These are phyloP conservation scores for Carassius auratus DNA, from an alignment of 2,113 vertebrate species.

Conservation along the genomic window DNA sequence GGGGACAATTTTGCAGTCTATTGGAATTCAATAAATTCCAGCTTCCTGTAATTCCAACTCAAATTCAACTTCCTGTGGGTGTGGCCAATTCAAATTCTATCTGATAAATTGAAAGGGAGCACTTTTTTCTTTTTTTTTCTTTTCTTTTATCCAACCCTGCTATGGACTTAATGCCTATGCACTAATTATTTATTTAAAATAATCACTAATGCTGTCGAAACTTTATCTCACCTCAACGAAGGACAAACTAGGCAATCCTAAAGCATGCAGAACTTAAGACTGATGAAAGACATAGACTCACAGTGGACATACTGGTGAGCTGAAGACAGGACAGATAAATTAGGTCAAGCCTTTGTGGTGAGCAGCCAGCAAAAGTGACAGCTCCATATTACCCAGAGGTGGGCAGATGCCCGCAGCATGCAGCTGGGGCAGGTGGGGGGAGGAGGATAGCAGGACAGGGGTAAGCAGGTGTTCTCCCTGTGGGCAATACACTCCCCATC, in stretches of 20 bases:
- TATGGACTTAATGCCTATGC: neutral
- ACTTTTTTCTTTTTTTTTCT: neutral
- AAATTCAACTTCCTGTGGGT: neutral
- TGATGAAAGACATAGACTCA: constrained; percentile 21
- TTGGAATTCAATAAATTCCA: neutral
- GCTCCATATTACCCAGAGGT: constrained; percentile 62
- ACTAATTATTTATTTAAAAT: neutral
- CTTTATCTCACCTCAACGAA: neutral
- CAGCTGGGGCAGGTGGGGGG: constrained; percentile 56
- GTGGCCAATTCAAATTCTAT: neutral
- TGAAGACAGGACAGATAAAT: constrained; percentile 55
- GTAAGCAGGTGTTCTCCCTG: constrained; percentile 64
- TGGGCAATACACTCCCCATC: constrained; percentile 52
- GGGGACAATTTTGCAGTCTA: neutral
- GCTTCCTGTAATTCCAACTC: neutral
- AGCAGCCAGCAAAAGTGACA: constrained; percentile 59
- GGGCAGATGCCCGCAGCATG: constrained; percentile 63
- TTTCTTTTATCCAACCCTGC: neutral
- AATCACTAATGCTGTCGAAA: neutral
- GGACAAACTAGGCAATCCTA: neutral
- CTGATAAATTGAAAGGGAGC: neutral
- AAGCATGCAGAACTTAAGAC: neutral
- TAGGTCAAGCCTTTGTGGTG: constrained; percentile 56
- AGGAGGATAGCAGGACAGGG: constrained; percentile 39
- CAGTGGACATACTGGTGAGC: constrained; percentile 47